These are phyloP conservation scores for Macquaria australasica DNA, from an alignment of 2,113 vertebrate genomes.

Conservation along the genomic window DNA sequence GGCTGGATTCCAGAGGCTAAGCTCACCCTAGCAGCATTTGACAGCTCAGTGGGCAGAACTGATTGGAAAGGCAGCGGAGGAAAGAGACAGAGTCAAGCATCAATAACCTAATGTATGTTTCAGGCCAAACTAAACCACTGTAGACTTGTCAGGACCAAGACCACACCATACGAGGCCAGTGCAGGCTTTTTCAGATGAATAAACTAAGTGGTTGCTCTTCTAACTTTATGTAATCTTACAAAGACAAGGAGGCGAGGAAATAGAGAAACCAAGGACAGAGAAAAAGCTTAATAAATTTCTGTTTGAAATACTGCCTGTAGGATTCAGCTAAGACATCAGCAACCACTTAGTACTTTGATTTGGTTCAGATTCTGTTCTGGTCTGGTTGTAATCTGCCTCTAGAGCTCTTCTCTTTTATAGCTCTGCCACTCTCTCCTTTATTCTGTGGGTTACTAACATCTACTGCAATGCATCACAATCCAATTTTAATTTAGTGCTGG, in stretches of 20 bases:
- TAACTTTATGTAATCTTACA: slow-evolving; percentile 40
- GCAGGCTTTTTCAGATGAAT: slow-evolving; percentile 41
- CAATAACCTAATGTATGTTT: slow-evolving; percentile 65
- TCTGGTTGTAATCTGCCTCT: slow-evolving; percentile 59
- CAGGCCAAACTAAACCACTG: slow-evolving; percentile 59
- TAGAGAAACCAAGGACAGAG: background rate
- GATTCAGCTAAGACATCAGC: slow-evolving; percentile 28
- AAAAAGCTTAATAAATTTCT: slow-evolving; percentile 20
- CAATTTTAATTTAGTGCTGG: slow-evolving; percentile 82
- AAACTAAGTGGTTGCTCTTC: slow-evolving; percentile 16
- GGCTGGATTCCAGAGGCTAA: slow-evolving; percentile 72
- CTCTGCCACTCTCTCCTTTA: slow-evolving; percentile 56
- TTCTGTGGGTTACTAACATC: slow-evolving; percentile 73
- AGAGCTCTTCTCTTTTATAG: slow-evolving; percentile 45
- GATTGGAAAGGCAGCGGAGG: slow-evolving; percentile 73
- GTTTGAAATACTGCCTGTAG: slow-evolving; percentile 30
- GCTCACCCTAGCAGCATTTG: slow-evolving; percentile 66
- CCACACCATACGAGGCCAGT: slow-evolving; percentile 28
- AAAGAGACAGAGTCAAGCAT: slow-evolving; percentile 66
- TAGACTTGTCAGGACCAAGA: slow-evolving; percentile 47
- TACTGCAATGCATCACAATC: slow-evolving; percentile 85
- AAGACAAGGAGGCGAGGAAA: background rate
- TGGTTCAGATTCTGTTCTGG: slow-evolving; percentile 42
- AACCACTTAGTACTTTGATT: slow-evolving; percentile 55
- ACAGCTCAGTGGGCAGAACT: slow-evolving; percentile 73